Base-by-base conservation (phyloP, 2,888 invertebrate species). In the Lathronympha strigana region DNA sequence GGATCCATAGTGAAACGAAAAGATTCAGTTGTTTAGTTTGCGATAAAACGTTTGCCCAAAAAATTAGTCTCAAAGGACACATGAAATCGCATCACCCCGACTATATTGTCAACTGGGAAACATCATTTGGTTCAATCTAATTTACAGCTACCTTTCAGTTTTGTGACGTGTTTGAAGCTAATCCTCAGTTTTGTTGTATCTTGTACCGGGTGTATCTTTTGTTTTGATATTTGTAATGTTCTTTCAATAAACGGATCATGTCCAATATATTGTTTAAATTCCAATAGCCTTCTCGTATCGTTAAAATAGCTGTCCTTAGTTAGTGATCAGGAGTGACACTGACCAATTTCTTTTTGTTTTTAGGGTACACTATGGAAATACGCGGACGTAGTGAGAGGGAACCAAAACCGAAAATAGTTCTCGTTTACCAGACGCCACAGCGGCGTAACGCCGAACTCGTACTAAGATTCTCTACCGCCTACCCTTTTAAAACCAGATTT, bases 341-440 rank as follows among this genome's bases (percentile, higher is more conserved):
- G 87, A 90, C 88, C 81, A 81, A 79, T 80, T 84, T 86, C 82
- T 89, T 87, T 89, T 86, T 89, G 83, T 89, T 91, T 91, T 88
- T 91, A 91, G 91, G 91, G 78, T 76, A 82, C 81, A 84, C 82
- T 80, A 86, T 88, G 89, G 87, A 86, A 85, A 84, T 88, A 76
- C 83, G 82, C 73, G 83, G 87, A 74, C 84, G 83, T 86, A 85
- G 73, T 80, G 84, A 83, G 72, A 81, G 72, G 77, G 84, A 84
- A 73, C 74, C 77, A 76, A 86, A 84, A 86, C 85, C 85, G 87
- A 90, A 87, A 88, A 86, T 91, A 71, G 79, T 90, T 71, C 87
- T 90, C 78, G 84, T 90, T 69, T 86, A 83, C 82, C 88, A 88
- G 81, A 83, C 87, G 71, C 88, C 89, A 60, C 90, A 90, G 77